A percentile compares a stretch with the other conserved stretches of the same genome.
Conservation (phyloP, 2,888 invertebrate genomes). For the Xylota segnis region DNA sequence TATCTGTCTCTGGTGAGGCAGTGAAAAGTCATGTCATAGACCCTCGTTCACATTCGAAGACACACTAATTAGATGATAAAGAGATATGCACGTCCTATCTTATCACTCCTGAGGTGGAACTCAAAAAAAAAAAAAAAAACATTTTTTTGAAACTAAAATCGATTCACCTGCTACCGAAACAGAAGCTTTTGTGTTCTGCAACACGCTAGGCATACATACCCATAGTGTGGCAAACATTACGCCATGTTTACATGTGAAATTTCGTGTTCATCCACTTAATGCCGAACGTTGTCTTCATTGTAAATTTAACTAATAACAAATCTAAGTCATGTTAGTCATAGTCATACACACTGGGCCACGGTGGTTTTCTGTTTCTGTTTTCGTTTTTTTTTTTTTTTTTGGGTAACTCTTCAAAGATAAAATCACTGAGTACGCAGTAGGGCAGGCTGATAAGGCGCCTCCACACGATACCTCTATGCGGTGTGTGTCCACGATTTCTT, state of each 20-base stretch:
- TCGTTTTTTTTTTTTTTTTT: constrained; percentile 31
- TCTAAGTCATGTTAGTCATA: constrained; percentile 57
- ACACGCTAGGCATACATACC: background rate
- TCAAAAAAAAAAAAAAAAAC: background rate
- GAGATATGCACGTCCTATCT: constrained; percentile 36
- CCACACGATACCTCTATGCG: constrained; percentile 38
- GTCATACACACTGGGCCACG: background rate
- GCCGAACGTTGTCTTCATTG: constrained; percentile 45
- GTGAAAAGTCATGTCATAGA: constrained; percentile 52
- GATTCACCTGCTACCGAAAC: constrained; percentile 52
- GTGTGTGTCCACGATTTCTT: constrained; percentile 43
- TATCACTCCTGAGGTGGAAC: constrained; percentile 11
- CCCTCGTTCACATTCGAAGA: constrained; percentile 16
- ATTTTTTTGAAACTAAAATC: constrained; percentile 18
- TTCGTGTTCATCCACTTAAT: constrained; percentile 56
- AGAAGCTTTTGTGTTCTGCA: constrained; percentile 44
- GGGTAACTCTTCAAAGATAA: constrained; percentile 58
- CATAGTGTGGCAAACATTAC: constrained; percentile 32
- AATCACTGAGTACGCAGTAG: constrained; percentile 54
- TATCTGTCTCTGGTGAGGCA: constrained; percentile 47
- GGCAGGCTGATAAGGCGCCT: constrained; percentile 65
- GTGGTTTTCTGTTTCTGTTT: no score
- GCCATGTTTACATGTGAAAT: constrained; percentile 51
- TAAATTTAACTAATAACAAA: constrained; percentile 71
- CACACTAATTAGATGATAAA: constrained; percentile 56